Conservation (phyloP, 2,113 vertebrate species). For the Vombatus ursinus region DNA sequence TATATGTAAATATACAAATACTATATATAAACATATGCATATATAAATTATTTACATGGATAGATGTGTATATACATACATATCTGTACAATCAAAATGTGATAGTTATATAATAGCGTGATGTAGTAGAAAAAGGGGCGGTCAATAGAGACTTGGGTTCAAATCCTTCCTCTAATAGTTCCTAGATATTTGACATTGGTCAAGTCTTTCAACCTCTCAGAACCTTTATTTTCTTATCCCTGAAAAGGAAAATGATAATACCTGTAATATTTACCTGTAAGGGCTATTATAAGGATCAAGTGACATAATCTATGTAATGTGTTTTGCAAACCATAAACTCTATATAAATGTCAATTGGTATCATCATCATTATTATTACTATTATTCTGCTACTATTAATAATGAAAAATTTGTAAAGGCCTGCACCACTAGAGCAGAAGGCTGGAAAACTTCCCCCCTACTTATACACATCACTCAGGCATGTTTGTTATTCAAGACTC, state of each 20-base stretch:
- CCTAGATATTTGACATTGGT: not conserved
- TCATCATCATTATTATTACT: not conserved
- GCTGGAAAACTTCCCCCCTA: not conserved
- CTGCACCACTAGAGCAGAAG: not conserved
- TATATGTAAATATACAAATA: not conserved
- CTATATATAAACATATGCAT: not conserved
- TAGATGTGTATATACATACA: not conserved
- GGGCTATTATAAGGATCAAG: not conserved
- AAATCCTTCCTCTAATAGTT: not conserved
- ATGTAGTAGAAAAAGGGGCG: not conserved
- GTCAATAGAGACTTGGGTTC: not conserved
- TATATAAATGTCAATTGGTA: not conserved
- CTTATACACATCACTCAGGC: not conserved
- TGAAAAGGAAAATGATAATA: not conserved
- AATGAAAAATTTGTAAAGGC: not conserved
- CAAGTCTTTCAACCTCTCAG: not conserved
- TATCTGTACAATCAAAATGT: not conserved
- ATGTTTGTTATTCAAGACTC: not conserved
- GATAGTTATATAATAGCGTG: not conserved
- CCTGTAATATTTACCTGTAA: not conserved
- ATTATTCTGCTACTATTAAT: not conserved
- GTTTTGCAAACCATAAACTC: not conserved
- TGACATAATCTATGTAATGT: not conserved
- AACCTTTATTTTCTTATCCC: not conserved
- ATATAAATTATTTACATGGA: not conserved